phyloP scores from a whole-genome alignment of 2,797 vertebrate species.

The Periparus ater region DNA sequence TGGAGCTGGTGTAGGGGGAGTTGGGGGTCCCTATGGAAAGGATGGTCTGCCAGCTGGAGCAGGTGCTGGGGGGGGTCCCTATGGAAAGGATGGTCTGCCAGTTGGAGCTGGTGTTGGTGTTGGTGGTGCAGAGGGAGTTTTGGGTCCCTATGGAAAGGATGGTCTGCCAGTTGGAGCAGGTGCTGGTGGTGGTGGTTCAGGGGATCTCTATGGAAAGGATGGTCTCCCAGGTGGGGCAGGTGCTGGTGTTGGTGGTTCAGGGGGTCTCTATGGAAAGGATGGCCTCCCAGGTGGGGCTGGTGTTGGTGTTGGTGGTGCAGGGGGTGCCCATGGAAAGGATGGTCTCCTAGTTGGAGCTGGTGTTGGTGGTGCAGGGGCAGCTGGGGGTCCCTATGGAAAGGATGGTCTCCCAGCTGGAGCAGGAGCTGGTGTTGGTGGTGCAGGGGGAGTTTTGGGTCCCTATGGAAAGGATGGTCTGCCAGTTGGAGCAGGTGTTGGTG shows the following conservation, averaged over 20 bases:
- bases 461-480: too few relatives aligned
- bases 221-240: background rate
- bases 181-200: background rate
- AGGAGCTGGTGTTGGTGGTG: background rate
- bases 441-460: rapidly evolving
- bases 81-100: too few relatives aligned
- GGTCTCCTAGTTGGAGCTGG: rapidly evolving
- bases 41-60: too few relatives aligned
- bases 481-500: rapidly evolving
- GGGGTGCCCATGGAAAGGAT: background rate
- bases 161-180: background rate
- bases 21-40: background rate
- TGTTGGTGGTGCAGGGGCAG: too few relatives aligned
- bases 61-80: too few relatives aligned
- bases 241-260: background rate
- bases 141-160: background rate
- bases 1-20: rapidly evolving
- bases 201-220: background rate
- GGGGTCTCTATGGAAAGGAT: background rate
- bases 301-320: background rate
- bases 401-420: background rate
- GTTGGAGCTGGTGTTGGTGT: rapidly evolving
- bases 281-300: background rate
- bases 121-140: background rate
- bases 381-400: background rate